Percentiles rank a stretch among this genome's conserved stretches.
Conservation (phyloP, 2,888 invertebrate species). For the Xanthorhoe designata region DNA sequence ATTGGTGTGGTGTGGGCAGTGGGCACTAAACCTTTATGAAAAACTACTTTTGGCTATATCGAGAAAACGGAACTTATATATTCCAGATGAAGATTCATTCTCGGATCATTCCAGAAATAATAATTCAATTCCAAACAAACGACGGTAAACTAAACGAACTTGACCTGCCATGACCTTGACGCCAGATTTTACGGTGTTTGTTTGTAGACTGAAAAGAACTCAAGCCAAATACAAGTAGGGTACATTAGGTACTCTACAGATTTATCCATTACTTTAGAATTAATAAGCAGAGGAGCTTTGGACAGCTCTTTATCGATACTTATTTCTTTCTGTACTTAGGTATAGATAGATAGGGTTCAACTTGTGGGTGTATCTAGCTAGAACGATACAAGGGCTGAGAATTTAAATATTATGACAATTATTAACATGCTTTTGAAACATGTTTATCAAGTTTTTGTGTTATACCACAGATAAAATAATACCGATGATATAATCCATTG, state of each 20-base stretch:
- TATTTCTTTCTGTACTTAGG: too few species aligned
- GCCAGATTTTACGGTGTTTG: background rate
- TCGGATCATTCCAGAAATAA: background rate
- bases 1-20: too few species aligned
- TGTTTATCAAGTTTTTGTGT: background rate
- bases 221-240: too few species aligned
- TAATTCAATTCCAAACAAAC: conserved; percentile 2
- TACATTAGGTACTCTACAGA: too few species aligned
- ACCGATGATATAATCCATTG: conserved; percentile 13
- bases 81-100: background rate
- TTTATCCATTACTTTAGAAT: too few species aligned
- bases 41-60: conserved; percentile 14
- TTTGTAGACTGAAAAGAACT: too few species aligned
- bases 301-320: too few species aligned
- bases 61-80: conserved; percentile 5
- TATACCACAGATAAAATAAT: too few species aligned
- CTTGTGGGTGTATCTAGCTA: too few species aligned
- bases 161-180: conserved; percentile 12
- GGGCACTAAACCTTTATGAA: background rate
- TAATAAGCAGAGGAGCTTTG: too few species aligned
- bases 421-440: background rate
- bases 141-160: conserved; percentile 9
- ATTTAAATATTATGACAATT: background rate
- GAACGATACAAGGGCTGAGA: too few species aligned
- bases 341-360: too few species aligned